Base-by-base conservation (phyloP, 2,113 vertebrate species). In the Myiozetetes cayanensis region DNA sequence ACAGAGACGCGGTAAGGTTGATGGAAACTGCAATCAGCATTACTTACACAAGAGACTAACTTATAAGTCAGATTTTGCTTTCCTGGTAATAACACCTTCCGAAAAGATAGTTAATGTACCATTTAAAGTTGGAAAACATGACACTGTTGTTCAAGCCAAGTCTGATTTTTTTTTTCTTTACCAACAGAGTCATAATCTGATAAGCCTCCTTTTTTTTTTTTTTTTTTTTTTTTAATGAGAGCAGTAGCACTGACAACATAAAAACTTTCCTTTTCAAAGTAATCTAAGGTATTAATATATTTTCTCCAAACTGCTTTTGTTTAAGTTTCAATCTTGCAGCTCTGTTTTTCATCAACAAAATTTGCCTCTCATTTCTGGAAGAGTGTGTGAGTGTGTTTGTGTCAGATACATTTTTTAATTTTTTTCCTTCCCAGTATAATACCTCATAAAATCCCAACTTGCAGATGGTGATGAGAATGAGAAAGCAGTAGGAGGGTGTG, bases 31-130 rank as follows among this genome's bases (percentile, higher is more conserved):
- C 24, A 74, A 43, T 61, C 39, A 67, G 17, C 8, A 28, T 44
- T 84, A 23, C 28, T 87, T 70, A 78, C 39, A 43, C 46, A 86
- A 82, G 23, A 75, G 19, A 53, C 20, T n/a, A 85, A 33, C 2
- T 25, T 68, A 68, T 81, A 37, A 91, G 73, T 93, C 81, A 90
- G 86, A 78, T 84, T 95, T 90, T 91, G 79, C 79, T 96, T 95
- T 96, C 90, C 87, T 95, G 61, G 61, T 83, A 89, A 96, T 94
- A 93, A 30, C 37, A 62, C 47, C 67, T 85, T 86, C 83, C 77
- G 76, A 91, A 95, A 85, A 78, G 90, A n/a, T 18, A 88, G 27
- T 35, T 71, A 87, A 79, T 85, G 23, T 80, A 92, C 82, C 27
- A 79, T 53, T 93, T 96, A 81, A 44, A 31, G 49, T 41, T 94